These are phyloP conservation scores for Galago senegalensis DNA, from an alignment of 2,797 vertebrate genomes.

Conservation along the genomic window DNA sequence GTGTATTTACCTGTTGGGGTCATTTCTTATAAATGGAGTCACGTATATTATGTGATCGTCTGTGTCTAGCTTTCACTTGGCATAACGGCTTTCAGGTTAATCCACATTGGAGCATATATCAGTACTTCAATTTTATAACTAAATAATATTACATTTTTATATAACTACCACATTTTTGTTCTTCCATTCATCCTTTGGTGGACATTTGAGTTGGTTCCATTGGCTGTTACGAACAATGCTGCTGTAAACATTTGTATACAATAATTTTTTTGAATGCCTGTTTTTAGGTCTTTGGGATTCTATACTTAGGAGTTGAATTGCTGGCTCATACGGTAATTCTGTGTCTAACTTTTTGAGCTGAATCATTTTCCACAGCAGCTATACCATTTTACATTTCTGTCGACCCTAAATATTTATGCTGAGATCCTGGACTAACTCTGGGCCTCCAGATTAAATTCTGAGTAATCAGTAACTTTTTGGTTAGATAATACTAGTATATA, in stretches of 20 bases:
- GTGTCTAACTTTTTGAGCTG: background rate
- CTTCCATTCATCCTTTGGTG: background rate
- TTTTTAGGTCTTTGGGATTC: background rate
- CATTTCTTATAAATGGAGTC: background rate
- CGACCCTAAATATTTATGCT: background rate
- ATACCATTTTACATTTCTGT: background rate
- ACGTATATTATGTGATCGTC: background rate
- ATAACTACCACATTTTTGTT: background rate
- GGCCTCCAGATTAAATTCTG: slow-evolving; percentile 4
- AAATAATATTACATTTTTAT: background rate
- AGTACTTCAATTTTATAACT: background rate
- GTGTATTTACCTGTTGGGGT: background rate
- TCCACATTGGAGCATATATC: background rate
- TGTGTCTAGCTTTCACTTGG: background rate
- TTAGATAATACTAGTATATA: background rate
- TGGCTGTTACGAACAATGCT: background rate
- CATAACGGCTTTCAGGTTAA: background rate
- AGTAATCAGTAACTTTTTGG: background rate
- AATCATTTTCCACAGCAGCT: background rate
- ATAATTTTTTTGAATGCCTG: background rate
- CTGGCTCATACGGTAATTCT: background rate
- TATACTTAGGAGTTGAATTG: background rate
- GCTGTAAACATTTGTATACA: background rate
- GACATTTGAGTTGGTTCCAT: background rate
- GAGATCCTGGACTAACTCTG: background rate